Conservation (phyloP, 2,797 vertebrate species). For the Alectoris magna region DNA sequence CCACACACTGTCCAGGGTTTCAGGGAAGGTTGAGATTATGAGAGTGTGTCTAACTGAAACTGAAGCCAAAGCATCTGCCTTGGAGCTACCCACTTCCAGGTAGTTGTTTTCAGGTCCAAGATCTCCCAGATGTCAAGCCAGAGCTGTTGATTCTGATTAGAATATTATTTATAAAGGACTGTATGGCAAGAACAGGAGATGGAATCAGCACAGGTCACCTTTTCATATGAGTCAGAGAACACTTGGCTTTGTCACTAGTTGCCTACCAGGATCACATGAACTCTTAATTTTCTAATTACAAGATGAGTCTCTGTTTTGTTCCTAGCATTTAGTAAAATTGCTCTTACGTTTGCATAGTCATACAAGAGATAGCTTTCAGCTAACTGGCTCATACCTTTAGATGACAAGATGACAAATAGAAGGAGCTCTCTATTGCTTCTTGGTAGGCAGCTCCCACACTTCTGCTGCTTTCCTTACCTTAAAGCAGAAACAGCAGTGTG, state of each 20-base stretch:
- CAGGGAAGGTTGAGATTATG: not conserved
- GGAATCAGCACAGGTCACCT: rapidly evolving
- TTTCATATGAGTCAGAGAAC: not conserved
- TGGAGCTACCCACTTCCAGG: not conserved
- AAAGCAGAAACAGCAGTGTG: rapidly evolving
- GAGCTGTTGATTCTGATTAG: not conserved
- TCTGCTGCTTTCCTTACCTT: not conserved
- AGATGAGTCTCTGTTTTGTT: not conserved
- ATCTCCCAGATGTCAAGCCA: not conserved
- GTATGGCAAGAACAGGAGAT: not conserved
- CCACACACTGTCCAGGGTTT: not conserved
- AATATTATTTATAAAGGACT: not conserved
- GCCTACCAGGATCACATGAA: not conserved
- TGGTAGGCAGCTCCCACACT: rapidly evolving
- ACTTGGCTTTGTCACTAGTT: not conserved
- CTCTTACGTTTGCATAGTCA: not conserved
- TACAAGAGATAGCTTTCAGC: not conserved
- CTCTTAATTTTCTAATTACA: not conserved
- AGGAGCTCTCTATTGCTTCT: rapidly evolving
- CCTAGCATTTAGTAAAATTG: not conserved
- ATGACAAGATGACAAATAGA: not conserved
- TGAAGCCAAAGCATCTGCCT: not conserved
- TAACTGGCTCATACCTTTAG: not conserved
- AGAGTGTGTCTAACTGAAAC: not conserved
- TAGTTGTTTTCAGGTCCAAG: not conserved